Evolutionary conservation across 2,888 invertebrate genomes (phyloP).

Genomic region (Oxyteleia sp.): DNA sequence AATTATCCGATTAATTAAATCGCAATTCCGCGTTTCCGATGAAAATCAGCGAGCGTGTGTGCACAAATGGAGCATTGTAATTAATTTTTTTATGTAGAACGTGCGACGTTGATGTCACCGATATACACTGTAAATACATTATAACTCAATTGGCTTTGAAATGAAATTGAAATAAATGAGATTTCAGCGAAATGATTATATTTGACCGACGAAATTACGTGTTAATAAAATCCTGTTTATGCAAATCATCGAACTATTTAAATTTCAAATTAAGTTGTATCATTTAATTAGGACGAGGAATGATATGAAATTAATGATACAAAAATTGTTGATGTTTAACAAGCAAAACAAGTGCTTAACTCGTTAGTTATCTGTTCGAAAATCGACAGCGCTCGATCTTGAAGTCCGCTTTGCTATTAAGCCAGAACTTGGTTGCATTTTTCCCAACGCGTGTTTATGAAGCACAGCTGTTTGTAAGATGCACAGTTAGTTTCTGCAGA

Average conservation of each 20-base stretch:
- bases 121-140: conserved; percentile 1
- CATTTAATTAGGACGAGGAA: no score
- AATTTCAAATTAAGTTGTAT: conserved; percentile 2
- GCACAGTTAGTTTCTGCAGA: conserved; percentile 64
- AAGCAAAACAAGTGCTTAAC: no score
- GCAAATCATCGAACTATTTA: background rate
- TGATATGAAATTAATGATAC: no score
- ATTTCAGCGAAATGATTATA: background rate
- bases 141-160: conserved; percentile 3
- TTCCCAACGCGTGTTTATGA: conserved; percentile 44
- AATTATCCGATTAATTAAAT: no score
- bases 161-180: background rate
- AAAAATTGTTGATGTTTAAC: no score
- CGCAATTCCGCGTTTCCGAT: no score
- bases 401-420: conserved; percentile 8
- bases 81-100: no score
- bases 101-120: conserved; percentile 1
- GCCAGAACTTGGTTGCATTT: conserved; percentile 1
- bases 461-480: conserved; percentile 50
- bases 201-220: background rate
- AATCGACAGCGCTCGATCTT: no score
- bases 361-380: no score
- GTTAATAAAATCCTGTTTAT: no score
- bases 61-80: no score
- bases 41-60: no score